Base-by-base conservation (phyloP, 2,888 invertebrate species). In the Cephalotes varians region DNA sequence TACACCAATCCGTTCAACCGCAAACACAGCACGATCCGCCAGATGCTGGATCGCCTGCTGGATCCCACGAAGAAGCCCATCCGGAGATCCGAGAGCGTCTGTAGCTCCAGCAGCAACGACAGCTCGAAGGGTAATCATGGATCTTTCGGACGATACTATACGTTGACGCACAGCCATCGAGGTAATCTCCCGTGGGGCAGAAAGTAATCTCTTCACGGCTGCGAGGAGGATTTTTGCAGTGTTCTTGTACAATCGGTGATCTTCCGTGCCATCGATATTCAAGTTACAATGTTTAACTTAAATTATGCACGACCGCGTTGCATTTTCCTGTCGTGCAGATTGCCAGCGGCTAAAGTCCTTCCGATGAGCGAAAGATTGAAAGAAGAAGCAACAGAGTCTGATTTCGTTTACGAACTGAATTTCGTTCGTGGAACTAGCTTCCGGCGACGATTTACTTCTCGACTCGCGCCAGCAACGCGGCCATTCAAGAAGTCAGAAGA, bases 1-100 rank as follows among this genome's bases (percentile, higher is more conserved):
- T 96, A 96, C 91, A 96, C 96, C 84, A 97, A 97, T 93, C 96
- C 96, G 77, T 96, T 97, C 93, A 96, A 96, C 88, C 95, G 97
- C 88, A 97, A 96, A 90, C 97, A 97, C 93, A 96, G 96, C 21
- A 96, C 96, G 80, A 95, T 97, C 92, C 95, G 96, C 90, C 96
- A 96, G 92, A 95, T 96, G 91, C 94, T 97, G 91, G 97, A 97
- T 93, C 96, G 96, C 83, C 95, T 97, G 84, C 95, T 96, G 87
- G 95, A 95, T 79, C 95, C 96, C n/a, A 91, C 91, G 44, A 93
- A 89, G 81, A 92, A 90, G 47, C 90, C 93, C 3, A 93, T 94
- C 62, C 90, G 91, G 15, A 90, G 94, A 44, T 94, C 94, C 4
- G 94, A 93, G 76, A 94, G 94, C 73, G 90, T 94, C 6, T 92